Evolutionary conservation across 1,140 invertebrate species (phyloP).

Genomic region (Trichonephila clavipes): DNA sequence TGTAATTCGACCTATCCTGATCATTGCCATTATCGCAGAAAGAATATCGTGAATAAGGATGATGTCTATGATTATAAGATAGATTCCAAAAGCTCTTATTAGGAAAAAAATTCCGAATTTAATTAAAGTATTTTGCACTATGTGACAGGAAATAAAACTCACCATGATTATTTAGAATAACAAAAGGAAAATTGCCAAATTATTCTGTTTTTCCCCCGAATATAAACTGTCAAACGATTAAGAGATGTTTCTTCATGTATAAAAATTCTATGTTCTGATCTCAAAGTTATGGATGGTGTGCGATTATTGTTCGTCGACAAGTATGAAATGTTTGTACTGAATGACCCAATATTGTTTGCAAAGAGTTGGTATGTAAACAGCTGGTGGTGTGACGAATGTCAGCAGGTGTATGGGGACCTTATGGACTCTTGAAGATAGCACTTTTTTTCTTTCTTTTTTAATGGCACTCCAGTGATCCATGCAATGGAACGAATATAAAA

Average conservation of each 20-base stretch:
- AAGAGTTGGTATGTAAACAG: not conserved
- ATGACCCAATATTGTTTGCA: conserved; percentile 18
- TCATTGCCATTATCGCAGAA: too few species aligned
- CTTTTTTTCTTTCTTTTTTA: too few species aligned
- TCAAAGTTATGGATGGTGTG: not conserved
- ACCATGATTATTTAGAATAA: not conserved
- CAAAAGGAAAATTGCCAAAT: not conserved
- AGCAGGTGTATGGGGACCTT: not conserved
- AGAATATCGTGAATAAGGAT: too few species aligned
- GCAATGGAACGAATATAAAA: too few species aligned
- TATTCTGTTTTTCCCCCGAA: not conserved
- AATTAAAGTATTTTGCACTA: too few species aligned
- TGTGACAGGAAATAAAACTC: not conserved
- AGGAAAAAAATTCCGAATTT: too few species aligned
- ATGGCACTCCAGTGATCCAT: too few species aligned
- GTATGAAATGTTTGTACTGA: conserved; percentile 5
- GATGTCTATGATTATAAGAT: too few species aligned
- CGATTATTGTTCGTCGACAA: not conserved
- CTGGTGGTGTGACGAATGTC: conserved; percentile 2
- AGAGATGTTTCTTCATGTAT: not conserved
- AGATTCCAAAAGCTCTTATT: too few species aligned
- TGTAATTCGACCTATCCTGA: too few species aligned
- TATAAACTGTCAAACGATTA: not conserved
- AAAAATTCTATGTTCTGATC: not conserved
- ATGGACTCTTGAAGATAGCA: not conserved